Percentiles rank a stretch among this genome's conserved stretches.
Conservation (phyloP, 2,888 invertebrate species). For the Ophion slaviceki region DNA sequence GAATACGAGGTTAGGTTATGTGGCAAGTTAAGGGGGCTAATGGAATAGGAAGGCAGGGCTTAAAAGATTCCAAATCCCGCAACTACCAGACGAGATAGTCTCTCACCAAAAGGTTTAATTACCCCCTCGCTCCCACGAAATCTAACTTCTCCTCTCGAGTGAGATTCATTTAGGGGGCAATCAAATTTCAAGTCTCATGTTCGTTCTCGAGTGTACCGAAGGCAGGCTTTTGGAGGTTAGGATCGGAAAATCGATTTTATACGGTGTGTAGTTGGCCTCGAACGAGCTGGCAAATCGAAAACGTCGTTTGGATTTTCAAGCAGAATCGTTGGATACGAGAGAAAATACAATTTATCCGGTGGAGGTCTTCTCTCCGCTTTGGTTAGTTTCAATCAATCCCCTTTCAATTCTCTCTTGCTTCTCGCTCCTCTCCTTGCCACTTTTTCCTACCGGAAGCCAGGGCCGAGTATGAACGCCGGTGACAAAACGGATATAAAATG, state of each 20-base stretch:
- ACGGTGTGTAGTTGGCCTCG: conserved; percentile 62
- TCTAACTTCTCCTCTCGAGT: background rate
- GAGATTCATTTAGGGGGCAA: conserved; percentile 49
- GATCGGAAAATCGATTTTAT: conserved; percentile 58
- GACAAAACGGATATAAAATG: background rate
- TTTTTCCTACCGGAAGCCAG: background rate
- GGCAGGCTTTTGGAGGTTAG: conserved; percentile 7
- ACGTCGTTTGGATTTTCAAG: conserved; percentile 64
- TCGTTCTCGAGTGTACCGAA: conserved; percentile 31
- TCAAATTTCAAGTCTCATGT: conserved; percentile 62
- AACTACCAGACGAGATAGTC: background rate
- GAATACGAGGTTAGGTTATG: too few species aligned
- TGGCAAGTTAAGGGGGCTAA: too few species aligned
- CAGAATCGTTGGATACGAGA: conserved; percentile 25
- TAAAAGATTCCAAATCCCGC: background rate
- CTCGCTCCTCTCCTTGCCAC: background rate
- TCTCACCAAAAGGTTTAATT: background rate
- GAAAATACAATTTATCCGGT: conserved; percentile 55
- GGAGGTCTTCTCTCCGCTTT: conserved; percentile 17
- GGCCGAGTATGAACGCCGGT: background rate
- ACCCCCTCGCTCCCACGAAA: background rate
- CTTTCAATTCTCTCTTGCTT: conserved; percentile 37
- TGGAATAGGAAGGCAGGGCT: too few species aligned
- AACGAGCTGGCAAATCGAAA: conserved; percentile 67
- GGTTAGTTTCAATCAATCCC: conserved; percentile 58